Evolutionary conservation across 2,888 invertebrate species (phyloP).

Genomic region (Cistogaster globosa): DNA sequence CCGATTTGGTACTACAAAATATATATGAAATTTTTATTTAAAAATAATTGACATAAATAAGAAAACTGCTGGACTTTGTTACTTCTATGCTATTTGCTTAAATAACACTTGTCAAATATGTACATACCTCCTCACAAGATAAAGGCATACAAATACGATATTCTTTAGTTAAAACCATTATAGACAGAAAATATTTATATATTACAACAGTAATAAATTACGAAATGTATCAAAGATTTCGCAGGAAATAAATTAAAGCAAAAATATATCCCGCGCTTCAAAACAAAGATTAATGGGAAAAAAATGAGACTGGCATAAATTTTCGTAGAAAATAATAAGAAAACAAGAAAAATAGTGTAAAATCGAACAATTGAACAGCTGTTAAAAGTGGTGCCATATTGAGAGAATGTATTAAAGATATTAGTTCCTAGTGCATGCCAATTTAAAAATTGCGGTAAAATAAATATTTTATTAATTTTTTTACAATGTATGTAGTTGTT

Average conservation of each 20-base stretch:
- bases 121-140: conserved; percentile 93
- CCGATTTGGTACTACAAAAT: conserved; percentile 92
- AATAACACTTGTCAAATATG: neutral
- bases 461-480: too few species aligned
- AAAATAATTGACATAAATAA: neutral
- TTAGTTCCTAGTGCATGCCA: neutral
- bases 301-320: conserved; percentile 19
- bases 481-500: too few species aligned
- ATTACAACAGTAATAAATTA: conserved; percentile 35
- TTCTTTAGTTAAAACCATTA: conserved; percentile 94
- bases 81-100: neutral
- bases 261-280: neutral
- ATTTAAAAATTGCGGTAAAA: too few species aligned
- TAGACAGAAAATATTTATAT: conserved; percentile 61
- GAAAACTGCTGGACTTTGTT: conserved; percentile 11
- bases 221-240: conserved; percentile 15
- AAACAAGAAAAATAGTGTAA: conserved; percentile 26
- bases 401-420: neutral
- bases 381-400: neutral
- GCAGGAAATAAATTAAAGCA: conserved; percentile 8
- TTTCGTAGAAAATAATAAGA: conserved; percentile 10
- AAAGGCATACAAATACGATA: conserved; percentile 96
- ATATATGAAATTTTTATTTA: neutral
- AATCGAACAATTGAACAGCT: conserved; percentile 1
- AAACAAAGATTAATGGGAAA: conserved; percentile 7